phyloP scores from a whole-genome alignment of 2,888 invertebrate genomes.

The Lycocerus yunnanus region DNA sequence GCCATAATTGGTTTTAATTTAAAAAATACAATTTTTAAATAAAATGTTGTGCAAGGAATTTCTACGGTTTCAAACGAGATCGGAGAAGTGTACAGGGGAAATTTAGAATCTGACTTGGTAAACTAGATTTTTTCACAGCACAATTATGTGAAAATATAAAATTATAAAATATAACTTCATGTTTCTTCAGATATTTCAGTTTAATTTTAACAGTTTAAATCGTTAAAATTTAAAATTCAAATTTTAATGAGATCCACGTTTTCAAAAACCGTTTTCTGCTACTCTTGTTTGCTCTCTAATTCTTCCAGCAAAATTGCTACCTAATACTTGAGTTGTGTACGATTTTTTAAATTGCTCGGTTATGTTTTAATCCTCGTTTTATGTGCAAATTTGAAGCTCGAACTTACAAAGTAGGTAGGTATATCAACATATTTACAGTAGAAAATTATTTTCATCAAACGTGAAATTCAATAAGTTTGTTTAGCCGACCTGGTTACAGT shows the following conservation, averaged over 20 bases:
- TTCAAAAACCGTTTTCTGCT: not conserved
- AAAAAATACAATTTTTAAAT: not conserved
- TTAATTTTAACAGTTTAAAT: not conserved
- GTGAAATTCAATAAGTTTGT: not conserved
- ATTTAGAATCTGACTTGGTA: not conserved
- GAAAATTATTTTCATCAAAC: not conserved
- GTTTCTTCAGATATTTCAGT: not conserved
- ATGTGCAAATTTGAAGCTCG: not conserved
- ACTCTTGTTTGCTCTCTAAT: not conserved
- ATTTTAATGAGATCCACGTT: not conserved
- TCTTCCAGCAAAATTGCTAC: not conserved
- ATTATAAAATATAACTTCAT: not conserved
- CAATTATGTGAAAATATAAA: not conserved
- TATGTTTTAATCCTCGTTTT: not conserved
- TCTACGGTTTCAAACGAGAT: not conserved
- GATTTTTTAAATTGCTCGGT: not conserved
- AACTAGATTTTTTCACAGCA: not conserved
- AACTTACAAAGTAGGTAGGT: too few relatives aligned
- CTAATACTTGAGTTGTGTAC: not conserved
- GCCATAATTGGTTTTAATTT: not conserved
- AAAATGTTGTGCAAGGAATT: not conserved
- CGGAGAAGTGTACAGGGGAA: not conserved
- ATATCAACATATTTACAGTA: too few relatives aligned
- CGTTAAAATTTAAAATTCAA: not conserved
- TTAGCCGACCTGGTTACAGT: not conserved